Evolutionary conservation across 2,797 vertebrate species (phyloP).

Genomic region (Basileuterus tristriatus): DNA sequence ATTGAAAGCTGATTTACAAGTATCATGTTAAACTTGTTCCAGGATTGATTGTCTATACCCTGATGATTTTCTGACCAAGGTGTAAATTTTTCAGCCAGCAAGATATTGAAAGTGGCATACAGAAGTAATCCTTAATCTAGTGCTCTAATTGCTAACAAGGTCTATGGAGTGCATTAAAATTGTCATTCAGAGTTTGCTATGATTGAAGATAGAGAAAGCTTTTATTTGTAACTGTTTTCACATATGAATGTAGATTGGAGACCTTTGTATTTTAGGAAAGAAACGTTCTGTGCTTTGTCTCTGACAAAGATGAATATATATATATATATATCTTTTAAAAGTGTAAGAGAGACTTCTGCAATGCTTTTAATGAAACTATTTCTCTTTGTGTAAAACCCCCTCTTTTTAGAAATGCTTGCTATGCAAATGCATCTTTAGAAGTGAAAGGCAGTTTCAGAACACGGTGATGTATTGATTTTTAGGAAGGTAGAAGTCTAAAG

Average conservation of each 20-base stretch:
- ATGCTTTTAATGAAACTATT: not conserved
- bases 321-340: not conserved
- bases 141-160: not conserved
- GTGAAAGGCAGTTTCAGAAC: not conserved
- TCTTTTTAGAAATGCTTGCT: not conserved
- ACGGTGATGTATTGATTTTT: not conserved
- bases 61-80: not conserved
- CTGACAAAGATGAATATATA: not conserved
- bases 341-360: not conserved
- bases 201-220: not conserved
- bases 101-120: not conserved
- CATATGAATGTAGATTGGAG: not conserved
- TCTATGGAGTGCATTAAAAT: not conserved
- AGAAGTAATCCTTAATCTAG: not conserved
- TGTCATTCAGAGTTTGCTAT: not conserved
- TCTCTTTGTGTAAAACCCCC: not conserved
- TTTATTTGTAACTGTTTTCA: not conserved
- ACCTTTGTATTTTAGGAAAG: not conserved
- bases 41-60: not conserved
- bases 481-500: not conserved
- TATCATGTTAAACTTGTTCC: not conserved
- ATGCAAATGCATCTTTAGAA: not conserved
- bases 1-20: constrained; percentile 16
- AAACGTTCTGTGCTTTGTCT: not conserved
- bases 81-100: not conserved